These are phyloP conservation scores for Endomychus coccineus DNA, from an alignment of 2,888 invertebrate species.

Conservation along the genomic window DNA sequence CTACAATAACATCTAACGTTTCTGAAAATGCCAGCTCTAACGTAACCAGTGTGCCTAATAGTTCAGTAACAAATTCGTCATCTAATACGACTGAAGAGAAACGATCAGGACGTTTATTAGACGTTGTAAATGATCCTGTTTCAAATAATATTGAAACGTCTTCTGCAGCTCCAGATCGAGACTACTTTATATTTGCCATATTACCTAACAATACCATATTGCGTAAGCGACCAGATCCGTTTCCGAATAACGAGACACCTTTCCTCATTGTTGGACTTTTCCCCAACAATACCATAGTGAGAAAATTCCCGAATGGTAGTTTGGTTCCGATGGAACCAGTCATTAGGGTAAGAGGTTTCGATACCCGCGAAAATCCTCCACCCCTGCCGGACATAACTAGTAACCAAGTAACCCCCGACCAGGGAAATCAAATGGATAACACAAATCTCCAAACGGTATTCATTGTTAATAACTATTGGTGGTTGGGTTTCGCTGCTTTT, in stretches of 20 bases:
- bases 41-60: constrained; percentile 15
- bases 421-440: constrained; percentile 45
- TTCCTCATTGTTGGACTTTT: constrained; percentile 69
- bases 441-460: constrained; percentile 48
- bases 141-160: constrained; percentile 16
- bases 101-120: constrained; percentile 9
- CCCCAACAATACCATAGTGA: constrained; percentile 71
- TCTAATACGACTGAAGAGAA: constrained; percentile 9
- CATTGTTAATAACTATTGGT: constrained; percentile 33
- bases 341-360: constrained; percentile 49
- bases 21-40: neutral
- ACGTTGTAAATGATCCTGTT: constrained; percentile 9
- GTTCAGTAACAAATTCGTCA: no score
- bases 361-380: constrained; percentile 49
- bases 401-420: constrained; percentile 53
- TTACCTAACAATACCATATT: constrained; percentile 73
- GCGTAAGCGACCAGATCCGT: constrained; percentile 61
- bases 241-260: constrained; percentile 62
- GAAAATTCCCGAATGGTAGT: constrained; percentile 75
- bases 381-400: constrained; percentile 56
- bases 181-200: constrained; percentile 69
- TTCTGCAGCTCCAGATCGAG: constrained; percentile 49
- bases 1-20: neutral
- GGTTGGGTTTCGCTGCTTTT: constrained; percentile 29
- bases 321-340: constrained; percentile 58